Evolutionary conservation across 2,113 vertebrate genomes (phyloP).

Genomic region (Colossoma macropomum): DNA sequence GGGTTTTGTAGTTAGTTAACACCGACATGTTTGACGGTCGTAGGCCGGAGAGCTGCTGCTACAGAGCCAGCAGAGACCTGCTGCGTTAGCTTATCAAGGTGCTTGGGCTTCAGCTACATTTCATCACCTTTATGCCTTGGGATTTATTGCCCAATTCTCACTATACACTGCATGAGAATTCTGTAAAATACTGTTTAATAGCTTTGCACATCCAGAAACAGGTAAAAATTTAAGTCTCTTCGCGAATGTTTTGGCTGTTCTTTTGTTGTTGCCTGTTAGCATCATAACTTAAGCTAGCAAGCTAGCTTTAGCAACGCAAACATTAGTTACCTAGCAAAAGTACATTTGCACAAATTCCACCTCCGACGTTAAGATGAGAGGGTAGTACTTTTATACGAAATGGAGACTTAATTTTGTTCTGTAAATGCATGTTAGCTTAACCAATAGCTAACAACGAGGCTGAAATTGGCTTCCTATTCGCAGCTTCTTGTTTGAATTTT

Average conservation of each 20-base stretch:
- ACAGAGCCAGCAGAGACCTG: neutral
- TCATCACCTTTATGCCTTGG: neutral
- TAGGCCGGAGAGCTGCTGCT: conserved; percentile 43
- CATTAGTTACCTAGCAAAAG: neutral
- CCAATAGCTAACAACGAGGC: neutral
- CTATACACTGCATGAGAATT: conserved; percentile 7
- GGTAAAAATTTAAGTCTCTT: conserved; percentile 25
- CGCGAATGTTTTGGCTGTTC: conserved; percentile 16
- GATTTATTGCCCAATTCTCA: neutral
- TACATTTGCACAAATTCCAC: neutral
- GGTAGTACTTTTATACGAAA: neutral
- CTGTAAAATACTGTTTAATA: conserved; percentile 8
- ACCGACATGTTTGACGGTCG: neutral
- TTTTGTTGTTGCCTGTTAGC: conserved; percentile 51
- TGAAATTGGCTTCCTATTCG: too few relatives aligned
- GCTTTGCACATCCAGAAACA: neutral
- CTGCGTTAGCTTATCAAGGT: conserved; percentile 38
- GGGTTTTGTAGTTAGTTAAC: neutral
- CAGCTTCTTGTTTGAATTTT: too few relatives aligned
- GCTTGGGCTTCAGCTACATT: conserved; percentile 31
- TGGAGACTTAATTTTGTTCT: neutral
- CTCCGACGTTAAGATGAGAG: neutral
- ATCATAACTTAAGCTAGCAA: neutral
- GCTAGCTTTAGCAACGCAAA: neutral
- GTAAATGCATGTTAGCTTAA: neutral